Conservation (phyloP, 2,113 vertebrate genomes). For the Macroglossus sobrinus region DNA sequence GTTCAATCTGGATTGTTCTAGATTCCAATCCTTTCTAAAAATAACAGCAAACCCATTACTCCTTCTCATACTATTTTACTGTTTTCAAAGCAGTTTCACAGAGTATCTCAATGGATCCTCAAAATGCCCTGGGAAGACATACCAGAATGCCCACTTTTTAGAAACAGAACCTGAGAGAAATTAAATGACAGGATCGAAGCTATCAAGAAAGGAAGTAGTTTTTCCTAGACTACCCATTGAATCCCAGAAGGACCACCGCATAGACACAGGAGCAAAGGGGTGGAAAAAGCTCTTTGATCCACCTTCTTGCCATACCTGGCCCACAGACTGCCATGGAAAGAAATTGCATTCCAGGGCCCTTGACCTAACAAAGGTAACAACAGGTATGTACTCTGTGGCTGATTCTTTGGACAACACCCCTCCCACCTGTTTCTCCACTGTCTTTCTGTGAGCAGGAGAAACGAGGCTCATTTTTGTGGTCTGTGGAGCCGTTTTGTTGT, state of each 20-base stretch:
- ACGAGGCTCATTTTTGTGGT: not conserved
- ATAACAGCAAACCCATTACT: constrained; percentile 2
- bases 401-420: not conserved
- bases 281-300: not conserved
- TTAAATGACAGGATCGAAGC: not conserved
- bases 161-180: not conserved
- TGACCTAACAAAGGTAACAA: not conserved
- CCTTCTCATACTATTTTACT: not conserved
- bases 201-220: not conserved
- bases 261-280: not conserved
- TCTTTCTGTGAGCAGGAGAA: not conserved
- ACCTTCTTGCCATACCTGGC: not conserved
- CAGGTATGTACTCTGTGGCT: not conserved
- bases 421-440: not conserved
- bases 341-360: not conserved
- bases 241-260: not conserved
- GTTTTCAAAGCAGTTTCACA: not conserved
- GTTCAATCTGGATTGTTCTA: not conserved
- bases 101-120: not conserved
- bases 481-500: not conserved
- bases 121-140: not conserved
- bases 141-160: not conserved
- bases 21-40: not conserved
- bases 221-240: not conserved
- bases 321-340: not conserved